Evolutionary conservation across 2,888 invertebrate species (phyloP).

Genomic region (Halictus ligatus): DNA sequence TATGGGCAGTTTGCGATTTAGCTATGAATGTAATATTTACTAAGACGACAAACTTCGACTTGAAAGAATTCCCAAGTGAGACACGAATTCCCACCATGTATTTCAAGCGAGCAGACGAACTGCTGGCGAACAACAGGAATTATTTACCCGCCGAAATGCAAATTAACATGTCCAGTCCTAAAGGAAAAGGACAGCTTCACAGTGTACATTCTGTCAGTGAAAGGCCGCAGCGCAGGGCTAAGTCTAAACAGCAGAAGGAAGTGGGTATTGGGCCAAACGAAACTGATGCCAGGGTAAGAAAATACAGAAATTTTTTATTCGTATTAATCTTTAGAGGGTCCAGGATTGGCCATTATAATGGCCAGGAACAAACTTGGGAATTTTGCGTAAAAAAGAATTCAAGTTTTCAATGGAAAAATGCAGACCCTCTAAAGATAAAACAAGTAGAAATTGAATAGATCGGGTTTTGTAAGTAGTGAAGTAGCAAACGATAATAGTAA

Average conservation of each 20-base stretch:
- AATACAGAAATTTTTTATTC: neutral
- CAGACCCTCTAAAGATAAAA: neutral
- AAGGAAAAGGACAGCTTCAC: constrained; percentile 78
- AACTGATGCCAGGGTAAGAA: constrained; percentile 87
- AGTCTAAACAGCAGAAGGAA: constrained; percentile 85
- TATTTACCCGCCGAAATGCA: constrained; percentile 94
- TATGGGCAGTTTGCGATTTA: constrained; percentile 98
- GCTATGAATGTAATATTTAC: constrained; percentile 95
- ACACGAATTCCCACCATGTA: constrained; percentile 96
- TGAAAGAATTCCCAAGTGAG: constrained; percentile 95
- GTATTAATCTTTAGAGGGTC: neutral
- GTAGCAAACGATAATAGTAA: constrained; percentile 17
- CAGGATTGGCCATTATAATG: neutral
- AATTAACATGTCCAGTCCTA: constrained; percentile 85
- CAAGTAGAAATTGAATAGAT: no score
- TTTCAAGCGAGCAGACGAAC: constrained; percentile 91
- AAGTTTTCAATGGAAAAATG: no score
- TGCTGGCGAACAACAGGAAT: constrained; percentile 90
- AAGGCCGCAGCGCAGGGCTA: constrained; percentile 82
- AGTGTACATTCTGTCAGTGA: constrained; percentile 83
- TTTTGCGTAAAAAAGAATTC: no score
- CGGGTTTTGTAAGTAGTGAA: neutral
- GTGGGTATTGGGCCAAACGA: constrained; percentile 86
- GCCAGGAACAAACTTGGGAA: neutral
- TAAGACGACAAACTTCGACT: constrained; percentile 94